A percentile compares a stretch with the other conserved stretches of the same genome.
phyloP scores from a whole-genome alignment of 2,797 vertebrate species.

The Pangasius mekongensis region DNA sequence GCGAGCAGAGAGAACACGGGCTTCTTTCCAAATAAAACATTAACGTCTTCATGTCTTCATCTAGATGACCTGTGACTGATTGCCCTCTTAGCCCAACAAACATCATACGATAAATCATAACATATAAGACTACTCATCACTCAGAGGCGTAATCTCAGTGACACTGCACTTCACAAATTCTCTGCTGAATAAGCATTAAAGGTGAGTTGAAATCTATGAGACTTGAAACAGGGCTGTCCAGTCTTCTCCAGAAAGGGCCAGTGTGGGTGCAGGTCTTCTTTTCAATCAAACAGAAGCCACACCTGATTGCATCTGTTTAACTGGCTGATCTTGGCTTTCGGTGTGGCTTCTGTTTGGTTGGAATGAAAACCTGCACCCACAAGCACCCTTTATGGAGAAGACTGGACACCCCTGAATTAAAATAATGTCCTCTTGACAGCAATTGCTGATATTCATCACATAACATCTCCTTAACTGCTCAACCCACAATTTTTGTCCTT shows the following conservation, averaged over 20 bases:
- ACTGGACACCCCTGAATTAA: not conserved
- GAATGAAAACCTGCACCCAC: not conserved
- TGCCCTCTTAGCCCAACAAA: not conserved
- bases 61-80: not conserved
- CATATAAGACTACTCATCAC: not conserved
- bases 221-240: not conserved
- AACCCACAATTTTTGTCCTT: not conserved
- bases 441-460: not conserved
- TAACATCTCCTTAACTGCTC: not conserved
- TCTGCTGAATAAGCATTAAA: not conserved
- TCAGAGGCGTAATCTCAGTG: not conserved
- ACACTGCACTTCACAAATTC: not conserved
- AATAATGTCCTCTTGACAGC: not conserved
- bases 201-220: not conserved
- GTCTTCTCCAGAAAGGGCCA: not conserved
- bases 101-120: not conserved
- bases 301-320: not conserved
- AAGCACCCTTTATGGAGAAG: not conserved
- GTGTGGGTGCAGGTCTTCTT: not conserved
- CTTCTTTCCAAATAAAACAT: slow-evolving; percentile 5
- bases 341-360: not conserved
- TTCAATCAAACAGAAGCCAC: not conserved
- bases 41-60: not conserved
- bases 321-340: not conserved
- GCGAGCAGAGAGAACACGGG: not conserved